Percentiles rank a stretch among this genome's conserved stretches.
Conservation (phyloP, 2,797 vertebrate genomes). For the Bovichtus diacanthus region DNA sequence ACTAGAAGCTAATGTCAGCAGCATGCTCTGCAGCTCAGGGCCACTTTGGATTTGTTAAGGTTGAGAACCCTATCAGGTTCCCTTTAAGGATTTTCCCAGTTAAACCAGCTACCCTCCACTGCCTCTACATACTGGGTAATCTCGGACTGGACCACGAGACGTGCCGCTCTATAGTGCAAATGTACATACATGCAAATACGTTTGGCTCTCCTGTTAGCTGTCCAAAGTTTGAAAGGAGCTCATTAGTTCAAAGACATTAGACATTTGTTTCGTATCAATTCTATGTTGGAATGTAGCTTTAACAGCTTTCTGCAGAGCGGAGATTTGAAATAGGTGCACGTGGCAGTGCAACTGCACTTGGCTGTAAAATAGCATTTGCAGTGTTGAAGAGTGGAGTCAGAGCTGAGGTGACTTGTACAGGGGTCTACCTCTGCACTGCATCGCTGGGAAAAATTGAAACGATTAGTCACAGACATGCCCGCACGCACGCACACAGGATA, state of each 20-base stretch:
- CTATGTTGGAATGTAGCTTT: background rate
- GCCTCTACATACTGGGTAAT: no score
- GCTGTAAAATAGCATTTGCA: slow-evolving; percentile 9
- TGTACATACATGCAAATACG: no score
- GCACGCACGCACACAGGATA: slow-evolving; percentile 16
- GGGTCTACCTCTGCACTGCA: slow-evolving; percentile 33
- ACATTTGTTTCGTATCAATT: background rate
- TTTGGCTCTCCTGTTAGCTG: background rate
- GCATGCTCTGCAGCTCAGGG: no score
- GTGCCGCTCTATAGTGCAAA: no score
- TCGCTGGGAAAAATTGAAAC: slow-evolving; percentile 5
- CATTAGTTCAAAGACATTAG: background rate
- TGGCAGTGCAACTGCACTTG: background rate
- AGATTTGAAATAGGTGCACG: background rate
- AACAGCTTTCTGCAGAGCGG: background rate
- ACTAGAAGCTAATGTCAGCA: no score
- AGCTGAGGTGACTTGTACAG: slow-evolving; percentile 22
- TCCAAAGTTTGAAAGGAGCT: background rate
- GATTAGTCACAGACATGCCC: slow-evolving; percentile 38
- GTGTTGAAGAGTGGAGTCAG: slow-evolving; percentile 23
- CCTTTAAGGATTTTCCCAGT: no score
- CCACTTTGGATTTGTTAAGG: no score
- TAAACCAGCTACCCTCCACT: no score
- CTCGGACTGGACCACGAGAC: no score
- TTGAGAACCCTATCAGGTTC: no score